phyloP scores from a whole-genome alignment of 2,888 invertebrate species.

The Brachyptera risi region DNA sequence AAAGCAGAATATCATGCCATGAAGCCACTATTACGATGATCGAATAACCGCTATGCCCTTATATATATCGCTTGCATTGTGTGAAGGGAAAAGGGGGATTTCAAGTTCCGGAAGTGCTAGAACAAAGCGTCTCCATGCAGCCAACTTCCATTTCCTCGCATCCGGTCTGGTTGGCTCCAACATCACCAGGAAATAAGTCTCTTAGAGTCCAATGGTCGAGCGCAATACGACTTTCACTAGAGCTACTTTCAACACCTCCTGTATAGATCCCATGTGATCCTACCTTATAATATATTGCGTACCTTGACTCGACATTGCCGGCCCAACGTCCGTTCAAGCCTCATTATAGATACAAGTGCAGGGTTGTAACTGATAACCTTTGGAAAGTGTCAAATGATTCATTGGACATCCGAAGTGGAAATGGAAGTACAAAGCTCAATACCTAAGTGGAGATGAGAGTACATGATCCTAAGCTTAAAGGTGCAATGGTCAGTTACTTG shows the following conservation, averaged over 20 bases:
- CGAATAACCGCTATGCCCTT: not conserved
- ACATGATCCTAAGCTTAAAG: no score
- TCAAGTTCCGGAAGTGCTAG: conserved; percentile 17
- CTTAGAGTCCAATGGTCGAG: not conserved
- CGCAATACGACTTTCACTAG: not conserved
- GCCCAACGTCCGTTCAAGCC: not conserved
- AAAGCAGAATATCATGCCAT: not conserved
- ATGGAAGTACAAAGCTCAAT: no score
- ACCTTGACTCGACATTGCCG: not conserved
- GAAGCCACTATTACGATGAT: not conserved
- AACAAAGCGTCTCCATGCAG: conserved; percentile 11
- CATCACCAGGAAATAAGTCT: not conserved
- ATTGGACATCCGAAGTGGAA: no score
- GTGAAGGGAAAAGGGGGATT: not conserved
- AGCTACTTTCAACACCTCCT: not conserved
- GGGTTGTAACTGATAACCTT: no score
- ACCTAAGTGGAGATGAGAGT: no score
- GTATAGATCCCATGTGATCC: not conserved
- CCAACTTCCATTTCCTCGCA: conserved; percentile 6
- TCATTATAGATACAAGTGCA: no score
- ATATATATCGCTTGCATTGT: not conserved
- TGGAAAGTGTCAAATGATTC: no score
- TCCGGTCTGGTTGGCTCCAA: conserved; percentile 17
- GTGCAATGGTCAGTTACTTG: no score
- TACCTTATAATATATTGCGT: not conserved